Percentiles rank a stretch among this genome's conserved stretches.
Conservation (phyloP, 2,797 vertebrate species). For the Cuculus canorus region DNA sequence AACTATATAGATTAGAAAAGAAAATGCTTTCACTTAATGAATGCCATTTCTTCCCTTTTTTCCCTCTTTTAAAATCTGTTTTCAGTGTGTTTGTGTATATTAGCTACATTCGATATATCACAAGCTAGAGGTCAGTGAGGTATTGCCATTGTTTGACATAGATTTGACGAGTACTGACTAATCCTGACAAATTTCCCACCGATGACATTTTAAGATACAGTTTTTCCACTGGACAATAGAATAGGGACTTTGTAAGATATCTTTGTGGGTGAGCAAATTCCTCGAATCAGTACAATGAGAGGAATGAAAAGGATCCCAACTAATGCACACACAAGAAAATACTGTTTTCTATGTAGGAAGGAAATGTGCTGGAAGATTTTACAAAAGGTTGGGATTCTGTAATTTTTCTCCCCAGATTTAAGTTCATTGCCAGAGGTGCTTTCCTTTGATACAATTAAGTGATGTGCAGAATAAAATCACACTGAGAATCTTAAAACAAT, state of each 20-base stretch:
- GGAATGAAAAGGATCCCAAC: background rate
- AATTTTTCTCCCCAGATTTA: background rate
- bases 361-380: background rate
- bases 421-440: background rate
- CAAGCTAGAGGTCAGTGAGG: background rate
- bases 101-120: background rate
- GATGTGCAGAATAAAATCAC: background rate
- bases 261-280: background rate
- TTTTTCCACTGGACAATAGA: background rate
- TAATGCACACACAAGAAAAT: background rate
- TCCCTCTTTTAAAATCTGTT: background rate
- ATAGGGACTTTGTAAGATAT: background rate
- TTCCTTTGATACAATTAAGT: background rate
- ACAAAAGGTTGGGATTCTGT: background rate
- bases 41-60: background rate
- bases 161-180: background rate
- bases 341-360: background rate
- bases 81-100: background rate
- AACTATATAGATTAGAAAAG: background rate
- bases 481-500: background rate
- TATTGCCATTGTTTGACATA: background rate
- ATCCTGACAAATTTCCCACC: background rate
- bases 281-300: background rate
- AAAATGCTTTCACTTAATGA: background rate
- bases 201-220: slow-evolving; percentile 20